Evolutionary conservation across 2,888 invertebrate genomes (phyloP).

Genomic region (Microctonus hyperodae): DNA sequence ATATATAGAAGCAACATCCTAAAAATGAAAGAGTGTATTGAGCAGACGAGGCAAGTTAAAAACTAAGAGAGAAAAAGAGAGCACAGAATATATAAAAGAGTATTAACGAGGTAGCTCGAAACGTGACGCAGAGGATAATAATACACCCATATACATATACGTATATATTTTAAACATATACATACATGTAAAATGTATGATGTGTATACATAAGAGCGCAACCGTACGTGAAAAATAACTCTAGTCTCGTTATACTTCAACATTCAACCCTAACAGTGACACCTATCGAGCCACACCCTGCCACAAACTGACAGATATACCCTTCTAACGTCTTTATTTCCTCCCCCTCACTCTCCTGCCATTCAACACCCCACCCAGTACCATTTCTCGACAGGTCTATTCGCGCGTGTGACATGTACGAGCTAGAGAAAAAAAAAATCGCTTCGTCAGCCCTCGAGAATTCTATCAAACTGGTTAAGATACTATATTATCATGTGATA

Average conservation of each 20-base stretch:
- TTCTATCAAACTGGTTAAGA: conserved; percentile 16
- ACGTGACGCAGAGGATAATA: neutral
- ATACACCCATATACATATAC: no score
- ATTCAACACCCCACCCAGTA: conserved; percentile 11
- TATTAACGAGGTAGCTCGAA: neutral
- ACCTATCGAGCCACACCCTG: conserved; percentile 22
- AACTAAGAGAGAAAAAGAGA: neutral
- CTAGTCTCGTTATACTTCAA: neutral
- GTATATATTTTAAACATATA: no score
- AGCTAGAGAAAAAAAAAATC: neutral
- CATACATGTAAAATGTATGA: neutral
- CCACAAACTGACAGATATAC: conserved; percentile 16
- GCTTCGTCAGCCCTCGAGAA: conserved; percentile 11
- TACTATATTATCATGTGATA: conserved; percentile 5
- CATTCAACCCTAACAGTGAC: neutral
- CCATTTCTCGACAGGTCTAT: conserved; percentile 18
- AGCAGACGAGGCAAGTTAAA: neutral
- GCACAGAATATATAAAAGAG: neutral
- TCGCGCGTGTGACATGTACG: conserved; percentile 7
- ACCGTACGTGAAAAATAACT: conserved; percentile 5
- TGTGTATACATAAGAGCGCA: neutral
- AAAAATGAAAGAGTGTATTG: neutral
- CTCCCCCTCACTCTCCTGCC: neutral
- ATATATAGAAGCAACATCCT: neutral
- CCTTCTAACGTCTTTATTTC: neutral